Base-by-base conservation (phyloP, 1,140 invertebrate genomes). In the Leptonema lineaticorne region DNA sequence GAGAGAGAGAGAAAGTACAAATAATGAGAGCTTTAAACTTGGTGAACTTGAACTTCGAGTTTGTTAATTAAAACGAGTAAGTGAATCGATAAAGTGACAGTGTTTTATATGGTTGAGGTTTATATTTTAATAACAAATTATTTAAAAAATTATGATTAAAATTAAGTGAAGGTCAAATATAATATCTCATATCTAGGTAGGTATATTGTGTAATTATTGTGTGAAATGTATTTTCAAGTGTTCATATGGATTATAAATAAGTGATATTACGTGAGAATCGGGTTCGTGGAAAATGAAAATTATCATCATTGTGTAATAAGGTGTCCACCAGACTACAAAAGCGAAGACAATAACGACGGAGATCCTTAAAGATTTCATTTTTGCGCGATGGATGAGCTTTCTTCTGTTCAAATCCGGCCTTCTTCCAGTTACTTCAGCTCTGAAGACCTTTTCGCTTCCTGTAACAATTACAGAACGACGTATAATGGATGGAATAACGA, bases 271-370 rank as follows among this genome's bases (percentile, higher is more conserved):
- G 69, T 85, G 82, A 78, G 88, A 82, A 69, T 89, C 86, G 14
- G 89, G 88, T 75, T 90, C 85, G 41, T 88, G 82, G 77, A 93
- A 94, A 74, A 92, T 88, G 73, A 90, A 89, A 67, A 92, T 88
- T 46, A 93, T 86, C 87, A 93, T 92, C 89, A 90, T 88, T 14
- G 92, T 86, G 76, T 97, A 95, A 78, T 96, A 97, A 0, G 95
- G 95, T 0, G 93, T 95, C 95, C 95, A 97, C 83, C 95, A 96
- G 14, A 96, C 80, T 2, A 96, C 85, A 78, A 97, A 97, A 1
- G 93, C 90, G 46, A 88, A 82, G 16, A 94, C 91, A 29, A 94
- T 95, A 2, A 93, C 89, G 1, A 93, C 84, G 0, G 92, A 93
- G 78, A 95, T 92, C 30, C 88, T 82, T 26, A 94, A 78, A 0